Base-by-base conservation (phyloP, 1,140 invertebrate species). In the Leptopilina boulardi region DNA sequence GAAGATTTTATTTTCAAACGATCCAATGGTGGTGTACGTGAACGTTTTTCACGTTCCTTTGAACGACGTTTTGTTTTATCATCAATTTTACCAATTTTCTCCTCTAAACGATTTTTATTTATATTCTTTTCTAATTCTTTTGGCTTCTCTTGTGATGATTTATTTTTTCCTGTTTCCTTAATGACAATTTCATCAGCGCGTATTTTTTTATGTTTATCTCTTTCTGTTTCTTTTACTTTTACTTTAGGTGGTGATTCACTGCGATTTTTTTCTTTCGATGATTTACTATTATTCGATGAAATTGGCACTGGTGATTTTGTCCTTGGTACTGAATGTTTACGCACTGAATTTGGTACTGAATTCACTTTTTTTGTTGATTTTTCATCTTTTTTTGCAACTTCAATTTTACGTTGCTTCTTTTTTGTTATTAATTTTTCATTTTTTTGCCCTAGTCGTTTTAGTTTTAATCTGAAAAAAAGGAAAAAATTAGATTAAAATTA, bases 371-470 rank as follows among this genome's bases (percentile, higher is more conserved):
- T 91, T n/a, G 75, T 66, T 1, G 83, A 30, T 73, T 88, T 89
- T 21, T 41, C 47, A 5, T 90, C 89, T 74, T 88, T 91, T 74
- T 91, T 90, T 0, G 80, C 54, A 2, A 56, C 74, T 10, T 90
- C 90, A n/a, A 90, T 54, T 77, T 89, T 91, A 0, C 89, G n/a
- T n/a, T n/a, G 86, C 77, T 91, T 91, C 75, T 90, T 91, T 51
- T 90, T 91, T 6, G 76, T 54, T 0, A 81, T n/a, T 9, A 84
- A 66, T 73, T 90, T 91, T 0, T 91, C 90, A 74, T 77, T 87
- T 76, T 90, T 90, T 11, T 86, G 81, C 56, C 84, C 85, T 59
- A 91, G 71, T 74, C 89, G 84, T 75, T 91, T 91, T 19, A 91
- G 75, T 41, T 91, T 91, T 13, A 91, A 80, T 77, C 89, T 90